phyloP scores from a whole-genome alignment of 1,140 invertebrate genomes.

The Sarcophaga peregrina region DNA sequence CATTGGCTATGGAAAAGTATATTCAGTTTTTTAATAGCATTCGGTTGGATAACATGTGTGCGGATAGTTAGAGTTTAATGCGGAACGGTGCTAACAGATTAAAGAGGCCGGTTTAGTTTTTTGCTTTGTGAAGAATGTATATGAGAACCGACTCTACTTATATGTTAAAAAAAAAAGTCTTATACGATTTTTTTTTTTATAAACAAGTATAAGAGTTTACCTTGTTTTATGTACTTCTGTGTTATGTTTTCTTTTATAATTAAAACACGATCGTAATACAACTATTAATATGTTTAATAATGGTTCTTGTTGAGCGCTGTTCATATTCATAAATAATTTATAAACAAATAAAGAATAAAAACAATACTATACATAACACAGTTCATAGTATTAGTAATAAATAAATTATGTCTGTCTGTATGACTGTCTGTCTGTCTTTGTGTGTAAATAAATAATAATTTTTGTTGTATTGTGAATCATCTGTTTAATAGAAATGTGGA shows the following conservation, averaged over 20 bases:
- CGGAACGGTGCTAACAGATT: constrained; percentile 10
- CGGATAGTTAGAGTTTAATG: neutral
- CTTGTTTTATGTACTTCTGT: neutral
- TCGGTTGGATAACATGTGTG: constrained; percentile 22
- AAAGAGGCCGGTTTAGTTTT: neutral
- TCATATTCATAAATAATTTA: neutral
- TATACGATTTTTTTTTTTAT: too few relatives aligned
- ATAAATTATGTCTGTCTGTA: too few relatives aligned
- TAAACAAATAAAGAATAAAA: neutral
- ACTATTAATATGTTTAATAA: neutral
- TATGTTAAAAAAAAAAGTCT: neutral
- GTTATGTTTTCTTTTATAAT: neutral
- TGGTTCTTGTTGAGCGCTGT: neutral
- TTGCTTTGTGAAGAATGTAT: neutral
- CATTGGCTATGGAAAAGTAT: neutral
- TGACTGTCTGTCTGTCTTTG: neutral
- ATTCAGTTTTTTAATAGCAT: constrained; percentile 23
- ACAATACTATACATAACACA: neutral
- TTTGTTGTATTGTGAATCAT: constrained; percentile 42
- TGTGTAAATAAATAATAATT: neutral
- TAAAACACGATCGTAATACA: constrained; percentile 2
- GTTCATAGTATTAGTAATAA: neutral
- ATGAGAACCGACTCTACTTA: neutral
- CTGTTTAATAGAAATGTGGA: constrained; percentile 16
- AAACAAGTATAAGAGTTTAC: neutral